Conservation (phyloP, 23 tunicate species). For the Phallusia fumigata region DNA sequence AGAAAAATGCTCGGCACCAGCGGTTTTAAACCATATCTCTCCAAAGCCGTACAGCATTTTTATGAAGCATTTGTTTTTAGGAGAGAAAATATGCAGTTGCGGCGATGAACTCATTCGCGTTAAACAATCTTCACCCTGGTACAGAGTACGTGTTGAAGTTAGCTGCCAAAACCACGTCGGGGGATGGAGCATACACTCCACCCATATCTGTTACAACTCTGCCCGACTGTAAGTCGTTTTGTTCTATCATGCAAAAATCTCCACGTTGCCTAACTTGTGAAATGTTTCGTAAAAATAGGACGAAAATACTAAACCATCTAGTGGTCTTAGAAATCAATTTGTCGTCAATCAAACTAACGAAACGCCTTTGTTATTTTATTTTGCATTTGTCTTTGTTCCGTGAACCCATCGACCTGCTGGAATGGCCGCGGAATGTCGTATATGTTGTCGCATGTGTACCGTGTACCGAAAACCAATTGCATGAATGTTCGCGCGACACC, state of each 20-base stretch:
- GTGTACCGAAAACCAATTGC: background rate
- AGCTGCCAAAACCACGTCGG: slow-evolving; percentile 56
- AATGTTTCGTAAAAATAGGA: background rate
- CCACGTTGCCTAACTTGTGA: background rate
- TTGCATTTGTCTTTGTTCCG: background rate
- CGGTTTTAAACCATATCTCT: too few relatives aligned
- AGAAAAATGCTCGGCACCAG: too few relatives aligned
- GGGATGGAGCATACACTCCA: slow-evolving; percentile 60
- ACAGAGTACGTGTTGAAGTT: slow-evolving; percentile 53
- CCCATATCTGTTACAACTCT: slow-evolving; percentile 49
- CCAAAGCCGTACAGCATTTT: too few relatives aligned
- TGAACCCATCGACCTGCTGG: background rate
- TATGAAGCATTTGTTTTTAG: background rate
- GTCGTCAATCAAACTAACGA: slow-evolving; percentile 2
- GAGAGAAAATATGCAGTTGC: background rate
- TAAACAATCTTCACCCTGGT: slow-evolving; percentile 47
- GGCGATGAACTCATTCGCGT: background rate
- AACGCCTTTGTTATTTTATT: background rate
- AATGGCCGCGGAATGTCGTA: slow-evolving; percentile 10
- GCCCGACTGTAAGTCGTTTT: slow-evolving; percentile 45
- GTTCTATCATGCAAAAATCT: background rate
- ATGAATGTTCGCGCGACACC: background rate
- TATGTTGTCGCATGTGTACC: slow-evolving; percentile 19
- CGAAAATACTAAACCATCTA: too few relatives aligned
- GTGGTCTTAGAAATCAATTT: background rate